Percentiles rank a stretch among this genome's conserved stretches.
phyloP scores from a whole-genome alignment of 2,113 vertebrate genomes.

The Melanerpes aurifrons region DNA sequence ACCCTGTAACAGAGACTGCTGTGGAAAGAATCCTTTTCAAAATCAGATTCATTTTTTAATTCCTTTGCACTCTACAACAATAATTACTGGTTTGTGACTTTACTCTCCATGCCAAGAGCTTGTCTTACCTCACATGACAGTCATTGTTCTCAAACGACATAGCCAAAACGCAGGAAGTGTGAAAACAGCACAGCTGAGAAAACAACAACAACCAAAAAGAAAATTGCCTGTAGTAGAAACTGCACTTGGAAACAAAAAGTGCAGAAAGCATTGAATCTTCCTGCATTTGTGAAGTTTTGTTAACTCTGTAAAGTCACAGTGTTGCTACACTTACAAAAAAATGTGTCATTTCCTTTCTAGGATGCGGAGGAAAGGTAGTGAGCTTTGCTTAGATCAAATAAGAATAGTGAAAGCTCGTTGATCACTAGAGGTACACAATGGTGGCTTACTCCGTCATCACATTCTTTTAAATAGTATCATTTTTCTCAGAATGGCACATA shows the following conservation, averaged over 20 bases:
- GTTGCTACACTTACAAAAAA: background rate
- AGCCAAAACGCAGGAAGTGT: background rate
- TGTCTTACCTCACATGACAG: background rate
- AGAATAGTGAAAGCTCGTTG: background rate
- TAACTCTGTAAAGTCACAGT: background rate
- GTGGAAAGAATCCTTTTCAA: background rate
- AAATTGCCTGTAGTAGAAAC: background rate
- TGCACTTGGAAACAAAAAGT: background rate
- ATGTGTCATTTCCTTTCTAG: background rate
- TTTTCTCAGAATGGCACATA: background rate
- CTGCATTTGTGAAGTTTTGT: background rate
- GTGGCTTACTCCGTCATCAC: background rate
- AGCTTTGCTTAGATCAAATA: background rate
- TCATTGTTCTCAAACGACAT: background rate
- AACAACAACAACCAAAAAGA: background rate
- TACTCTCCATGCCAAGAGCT: background rate
- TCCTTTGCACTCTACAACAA: background rate
- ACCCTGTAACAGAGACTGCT: background rate
- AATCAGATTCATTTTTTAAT: background rate
- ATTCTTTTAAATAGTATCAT: background rate
- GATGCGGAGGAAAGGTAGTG: background rate
- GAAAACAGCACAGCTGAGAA: background rate
- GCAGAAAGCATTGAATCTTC: background rate
- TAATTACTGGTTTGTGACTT: background rate
- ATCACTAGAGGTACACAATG: background rate